Base-by-base conservation (phyloP, 2,888 invertebrate genomes). In the Coleophora flavipennella region DNA sequence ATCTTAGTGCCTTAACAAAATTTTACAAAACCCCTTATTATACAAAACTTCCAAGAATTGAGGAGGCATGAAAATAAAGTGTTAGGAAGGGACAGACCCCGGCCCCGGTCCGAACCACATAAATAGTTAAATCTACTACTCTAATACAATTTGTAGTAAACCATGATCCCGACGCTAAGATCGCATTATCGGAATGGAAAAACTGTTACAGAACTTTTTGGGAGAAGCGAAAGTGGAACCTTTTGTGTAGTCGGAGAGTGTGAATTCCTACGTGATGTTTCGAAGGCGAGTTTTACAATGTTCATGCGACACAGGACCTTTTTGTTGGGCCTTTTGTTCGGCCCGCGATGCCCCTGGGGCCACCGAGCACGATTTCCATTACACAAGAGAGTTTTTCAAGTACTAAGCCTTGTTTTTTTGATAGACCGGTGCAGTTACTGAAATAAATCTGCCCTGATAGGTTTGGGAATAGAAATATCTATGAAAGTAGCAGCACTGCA, bases 71-170 rank as follows among this genome's bases (percentile, higher is more conserved):
- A n/a, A n/a, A 6, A 20, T 20, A 20, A 6, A 3, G 39, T 42
- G 39, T 36, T 35, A 14, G 39, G 28, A 20, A 26, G 31, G 36
- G 36, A 36, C 42, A 33, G 10, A 31, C 34, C 39, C 34, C n/a
- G n/a, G n/a, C n/a, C 34, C 39, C 29, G 38, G 20, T 28, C 38
- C 40, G 40, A 32, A 59, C 62, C 60, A 69, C 65, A 77, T 80
- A 80, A 80, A 81, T 81, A 80, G 79, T 81, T 80, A 79, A 80
- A 79, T 78, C 67, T 78, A 77, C 79, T 78, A 72, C 79, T 80
- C 78, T 80, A 79, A 83, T 81, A 83, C 81, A 83, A 83, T 83
- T 83, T 83, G 81, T 83, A 83, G 81, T 83, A 81, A 83, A 81
- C 81, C 81, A 81, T 80, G 81, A 81, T 81, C 80, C 78, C 75